phyloP scores from a whole-genome alignment of 2,797 vertebrate genomes.

The Florisuga fusca region DNA sequence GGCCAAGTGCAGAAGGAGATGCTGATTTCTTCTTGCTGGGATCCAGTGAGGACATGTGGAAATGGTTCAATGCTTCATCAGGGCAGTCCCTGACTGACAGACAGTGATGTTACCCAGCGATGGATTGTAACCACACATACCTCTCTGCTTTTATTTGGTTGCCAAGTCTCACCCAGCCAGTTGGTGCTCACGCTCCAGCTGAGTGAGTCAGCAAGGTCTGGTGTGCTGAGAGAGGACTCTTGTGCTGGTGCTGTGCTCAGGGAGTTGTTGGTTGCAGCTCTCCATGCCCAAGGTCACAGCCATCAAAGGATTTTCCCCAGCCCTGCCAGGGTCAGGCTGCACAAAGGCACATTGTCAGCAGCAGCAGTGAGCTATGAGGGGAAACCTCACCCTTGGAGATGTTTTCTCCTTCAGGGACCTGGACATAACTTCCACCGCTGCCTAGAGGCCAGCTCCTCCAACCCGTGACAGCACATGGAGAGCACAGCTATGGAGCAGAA shows the following conservation, averaged over 20 bases:
- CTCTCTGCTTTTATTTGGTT: background rate
- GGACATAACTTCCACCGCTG: background rate
- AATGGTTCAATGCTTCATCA: no score
- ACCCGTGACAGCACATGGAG: no score
- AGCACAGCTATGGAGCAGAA: no score
- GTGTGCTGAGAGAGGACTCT: background rate
- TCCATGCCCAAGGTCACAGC: background rate
- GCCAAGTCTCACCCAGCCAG: background rate
- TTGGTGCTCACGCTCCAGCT: no score
- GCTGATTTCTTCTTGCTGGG: no score
- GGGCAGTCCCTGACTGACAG: no score
- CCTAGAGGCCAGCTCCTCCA: background rate
- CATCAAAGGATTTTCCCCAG: background rate
- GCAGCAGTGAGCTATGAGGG: background rate
- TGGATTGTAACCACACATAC: no score
- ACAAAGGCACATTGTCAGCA: background rate
- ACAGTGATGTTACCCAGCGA: no score
- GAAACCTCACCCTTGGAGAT: background rate
- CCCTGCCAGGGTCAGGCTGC: no score
- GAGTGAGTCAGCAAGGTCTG: background rate
- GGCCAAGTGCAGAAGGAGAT: no score
- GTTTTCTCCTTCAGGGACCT: background rate
- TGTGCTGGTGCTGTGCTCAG: background rate
- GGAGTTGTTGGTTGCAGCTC: background rate
- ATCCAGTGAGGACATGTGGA: no score